Percentiles rank a stretch among this genome's conserved stretches.
phyloP scores from a whole-genome alignment of 2,113 vertebrate genomes.

The Grus americana region DNA sequence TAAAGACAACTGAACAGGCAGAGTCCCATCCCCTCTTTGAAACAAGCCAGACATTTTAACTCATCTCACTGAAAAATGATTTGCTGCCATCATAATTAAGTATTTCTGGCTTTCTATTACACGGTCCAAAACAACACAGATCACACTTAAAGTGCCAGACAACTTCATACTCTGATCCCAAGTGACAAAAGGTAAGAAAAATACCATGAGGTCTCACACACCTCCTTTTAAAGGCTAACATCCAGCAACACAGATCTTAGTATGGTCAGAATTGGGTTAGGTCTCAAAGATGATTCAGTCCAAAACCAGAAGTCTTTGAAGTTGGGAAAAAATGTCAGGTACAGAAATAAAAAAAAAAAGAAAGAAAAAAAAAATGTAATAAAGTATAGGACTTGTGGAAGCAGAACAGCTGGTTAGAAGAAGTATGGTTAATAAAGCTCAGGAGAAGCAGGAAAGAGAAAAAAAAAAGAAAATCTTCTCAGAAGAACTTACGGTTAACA shows the following conservation, averaged over 20 bases:
- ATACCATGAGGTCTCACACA: neutral
- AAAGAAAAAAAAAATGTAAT: neutral
- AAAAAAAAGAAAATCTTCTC: neutral
- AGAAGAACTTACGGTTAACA: neutral
- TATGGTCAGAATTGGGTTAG: neutral
- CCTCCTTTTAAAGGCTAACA: neutral
- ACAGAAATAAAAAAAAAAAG: neutral
- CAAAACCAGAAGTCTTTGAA: neutral
- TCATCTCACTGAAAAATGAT: neutral
- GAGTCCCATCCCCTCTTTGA: neutral
- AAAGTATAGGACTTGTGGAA: neutral
- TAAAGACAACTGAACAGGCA: slow-evolving; percentile 55
- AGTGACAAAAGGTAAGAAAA: neutral
- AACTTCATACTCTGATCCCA: neutral
- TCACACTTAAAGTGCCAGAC: neutral
- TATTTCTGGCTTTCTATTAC: neutral
- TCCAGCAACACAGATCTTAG: neutral
- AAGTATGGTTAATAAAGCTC: neutral
- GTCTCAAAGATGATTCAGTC: neutral
- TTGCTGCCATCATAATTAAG: slow-evolving; percentile 3
- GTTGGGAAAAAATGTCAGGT: neutral
- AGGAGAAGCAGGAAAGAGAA: neutral
- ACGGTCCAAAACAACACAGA: neutral
- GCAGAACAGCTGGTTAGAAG: neutral
- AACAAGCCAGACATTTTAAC: slow-evolving; percentile 19